These are phyloP conservation scores for Turdus rufiventris DNA, from an alignment of 2,113 vertebrate species.

Conservation along the genomic window DNA sequence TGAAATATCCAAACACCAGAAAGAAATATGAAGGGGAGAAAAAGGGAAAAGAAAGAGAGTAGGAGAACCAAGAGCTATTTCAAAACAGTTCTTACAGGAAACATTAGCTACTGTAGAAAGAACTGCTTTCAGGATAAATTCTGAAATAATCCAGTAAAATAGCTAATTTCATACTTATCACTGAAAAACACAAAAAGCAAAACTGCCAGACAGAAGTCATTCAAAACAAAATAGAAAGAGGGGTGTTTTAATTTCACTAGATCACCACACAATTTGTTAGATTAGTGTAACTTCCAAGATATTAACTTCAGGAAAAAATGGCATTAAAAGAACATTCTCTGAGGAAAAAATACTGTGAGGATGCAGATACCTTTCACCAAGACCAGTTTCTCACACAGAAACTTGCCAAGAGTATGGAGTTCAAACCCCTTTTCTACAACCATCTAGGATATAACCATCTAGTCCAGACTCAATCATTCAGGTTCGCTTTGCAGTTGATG, in stretches of 20 bases:
- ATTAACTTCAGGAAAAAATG: neutral
- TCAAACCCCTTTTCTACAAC: neutral
- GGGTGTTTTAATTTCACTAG: neutral
- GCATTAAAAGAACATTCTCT: neutral
- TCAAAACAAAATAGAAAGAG: neutral
- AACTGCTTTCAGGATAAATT: neutral
- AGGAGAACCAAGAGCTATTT: neutral
- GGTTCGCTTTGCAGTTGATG: neutral
- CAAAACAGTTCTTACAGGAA: neutral
- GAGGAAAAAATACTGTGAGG: neutral
- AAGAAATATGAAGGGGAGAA: neutral
- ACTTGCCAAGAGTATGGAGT: neutral
- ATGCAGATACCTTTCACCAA: neutral
- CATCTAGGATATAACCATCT: neutral
- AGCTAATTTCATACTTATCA: neutral
- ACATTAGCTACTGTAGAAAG: neutral
- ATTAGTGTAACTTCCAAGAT: neutral
- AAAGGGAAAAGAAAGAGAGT: neutral
- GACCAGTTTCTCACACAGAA: neutral
- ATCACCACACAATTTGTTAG: neutral
- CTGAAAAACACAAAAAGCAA: neutral
- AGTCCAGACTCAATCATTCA: neutral
- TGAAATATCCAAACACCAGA: slow-evolving; percentile 39
- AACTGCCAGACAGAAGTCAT: neutral
- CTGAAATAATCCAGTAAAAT: neutral